Conservation (phyloP, 2,888 invertebrate genomes). For the Plebejus melissa region DNA sequence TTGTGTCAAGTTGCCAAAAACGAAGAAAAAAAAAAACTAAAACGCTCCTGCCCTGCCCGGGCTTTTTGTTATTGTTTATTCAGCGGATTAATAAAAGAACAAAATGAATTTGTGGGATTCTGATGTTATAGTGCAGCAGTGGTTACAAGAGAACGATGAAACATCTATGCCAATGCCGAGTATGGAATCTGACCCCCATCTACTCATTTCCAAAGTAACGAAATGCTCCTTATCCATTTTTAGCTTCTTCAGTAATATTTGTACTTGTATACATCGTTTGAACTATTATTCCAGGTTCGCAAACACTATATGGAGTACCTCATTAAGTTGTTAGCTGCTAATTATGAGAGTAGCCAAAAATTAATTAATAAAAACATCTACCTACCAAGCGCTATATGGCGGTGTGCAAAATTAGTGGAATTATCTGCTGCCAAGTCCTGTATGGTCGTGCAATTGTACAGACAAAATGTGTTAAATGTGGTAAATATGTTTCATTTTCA, state of each 20-base stretch:
- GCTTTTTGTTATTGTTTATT: conserved; percentile 24
- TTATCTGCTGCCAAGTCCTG: conserved; percentile 63
- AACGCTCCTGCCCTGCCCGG: conserved; percentile 1
- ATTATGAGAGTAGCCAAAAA: conserved; percentile 66
- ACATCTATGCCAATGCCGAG: conserved; percentile 58
- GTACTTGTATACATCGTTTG: conserved; percentile 3
- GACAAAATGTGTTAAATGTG: conserved; percentile 57
- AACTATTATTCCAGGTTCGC: conserved; percentile 55
- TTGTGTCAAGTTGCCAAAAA: no score
- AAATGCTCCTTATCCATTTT: conserved; percentile 11
- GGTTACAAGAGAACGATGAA: conserved; percentile 56
- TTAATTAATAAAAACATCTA: conserved; percentile 62
- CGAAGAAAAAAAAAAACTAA: not conserved
- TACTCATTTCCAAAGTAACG: conserved; percentile 67
- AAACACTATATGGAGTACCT: conserved; percentile 71
- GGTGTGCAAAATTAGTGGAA: conserved; percentile 69
- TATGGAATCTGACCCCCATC: conserved; percentile 62
- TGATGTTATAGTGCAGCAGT: conserved; percentile 50
- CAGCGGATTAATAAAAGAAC: not conserved
- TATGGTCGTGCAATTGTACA: conserved; percentile 68
- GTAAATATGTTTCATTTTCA: conserved; percentile 44
- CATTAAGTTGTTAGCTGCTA: conserved; percentile 59
- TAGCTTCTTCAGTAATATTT: not conserved
- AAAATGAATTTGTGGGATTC: conserved; percentile 42
- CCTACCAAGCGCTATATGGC: conserved; percentile 70